These are phyloP conservation scores for Myzus persicae DNA, from an alignment of 1,140 invertebrate genomes.

Conservation along the genomic window DNA sequence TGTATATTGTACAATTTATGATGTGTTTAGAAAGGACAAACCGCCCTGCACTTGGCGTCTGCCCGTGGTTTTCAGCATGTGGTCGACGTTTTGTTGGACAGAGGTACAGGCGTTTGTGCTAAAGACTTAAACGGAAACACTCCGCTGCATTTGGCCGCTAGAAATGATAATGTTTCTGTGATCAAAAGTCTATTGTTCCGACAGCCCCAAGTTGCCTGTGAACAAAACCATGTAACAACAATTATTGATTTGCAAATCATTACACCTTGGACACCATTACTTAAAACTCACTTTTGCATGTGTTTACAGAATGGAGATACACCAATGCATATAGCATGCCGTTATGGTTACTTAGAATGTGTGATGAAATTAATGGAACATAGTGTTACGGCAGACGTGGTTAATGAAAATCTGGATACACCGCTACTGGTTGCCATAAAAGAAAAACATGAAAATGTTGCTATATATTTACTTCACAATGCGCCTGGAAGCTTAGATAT, in stretches of 20 bases:
- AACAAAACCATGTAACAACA: conserved; percentile 18
- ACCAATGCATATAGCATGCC: conserved; percentile 46
- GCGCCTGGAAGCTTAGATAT: conserved; percentile 31
- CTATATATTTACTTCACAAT: conserved; percentile 26
- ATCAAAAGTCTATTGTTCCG: neutral
- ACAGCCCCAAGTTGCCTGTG: neutral
- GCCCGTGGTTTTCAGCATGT: neutral
- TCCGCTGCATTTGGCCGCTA: conserved; percentile 27
- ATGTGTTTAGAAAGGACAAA: conserved; percentile 37
- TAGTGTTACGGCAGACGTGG: neutral
- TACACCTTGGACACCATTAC: neutral
- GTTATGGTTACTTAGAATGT: conserved; percentile 44
- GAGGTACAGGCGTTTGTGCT: neutral
- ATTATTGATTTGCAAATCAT: neutral
- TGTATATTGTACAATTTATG: neutral
- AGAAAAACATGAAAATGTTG: conserved; percentile 51
- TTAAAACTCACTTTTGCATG: neutral
- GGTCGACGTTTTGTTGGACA: conserved; percentile 19
- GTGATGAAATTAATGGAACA: conserved; percentile 46
- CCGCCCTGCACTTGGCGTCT: conserved; percentile 29
- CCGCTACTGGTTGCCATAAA: conserved; percentile 17
- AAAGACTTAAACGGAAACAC: conserved; percentile 44
- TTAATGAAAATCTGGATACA: conserved; percentile 43
- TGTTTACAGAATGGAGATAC: conserved; percentile 42
- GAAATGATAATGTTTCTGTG: neutral